These are phyloP conservation scores for Drosophila buzzatii DNA, from an alignment of 2,888 invertebrate species.

Conservation along the genomic window DNA sequence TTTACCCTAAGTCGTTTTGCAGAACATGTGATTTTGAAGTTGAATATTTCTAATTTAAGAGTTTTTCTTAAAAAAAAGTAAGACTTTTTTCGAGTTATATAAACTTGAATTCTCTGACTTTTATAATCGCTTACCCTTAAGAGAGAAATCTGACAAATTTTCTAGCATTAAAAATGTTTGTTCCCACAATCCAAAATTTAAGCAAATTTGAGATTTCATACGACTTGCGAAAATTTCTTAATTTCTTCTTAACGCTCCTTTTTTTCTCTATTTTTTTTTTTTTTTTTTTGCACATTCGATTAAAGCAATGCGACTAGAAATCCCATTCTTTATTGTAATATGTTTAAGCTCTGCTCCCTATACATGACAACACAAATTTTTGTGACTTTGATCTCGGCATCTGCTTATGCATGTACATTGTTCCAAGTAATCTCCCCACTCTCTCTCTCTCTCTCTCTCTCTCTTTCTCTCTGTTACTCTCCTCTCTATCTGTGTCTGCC, in stretches of 20 bases:
- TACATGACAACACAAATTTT: conserved; percentile 1
- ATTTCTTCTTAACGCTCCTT: no score
- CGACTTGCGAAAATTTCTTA: neutral
- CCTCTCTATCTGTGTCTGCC: neutral
- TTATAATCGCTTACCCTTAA: no score
- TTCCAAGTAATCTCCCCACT: conserved; percentile 3
- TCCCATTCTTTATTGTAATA: conserved; percentile 2
- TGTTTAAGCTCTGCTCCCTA: conserved; percentile 9
- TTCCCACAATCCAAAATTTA: neutral
- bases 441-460: neutral
- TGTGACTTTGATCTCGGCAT: conserved; percentile 42
- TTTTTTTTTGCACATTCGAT: no score
- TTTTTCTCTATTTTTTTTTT: no score
- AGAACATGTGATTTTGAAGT: no score
- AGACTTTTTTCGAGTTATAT: no score
- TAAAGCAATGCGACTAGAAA: neutral
- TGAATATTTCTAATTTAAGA: no score
- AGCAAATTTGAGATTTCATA: neutral
- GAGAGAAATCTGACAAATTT: no score
- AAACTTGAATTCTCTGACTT: no score
- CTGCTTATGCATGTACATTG: conserved; percentile 55
- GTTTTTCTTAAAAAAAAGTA: no score
- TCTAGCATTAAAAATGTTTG: no score
- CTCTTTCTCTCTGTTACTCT: neutral
- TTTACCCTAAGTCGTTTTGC: no score